Percentiles rank a stretch among this genome's conserved stretches.
phyloP scores from a whole-genome alignment of 1,140 invertebrate genomes.

The Megathymus violae region DNA sequence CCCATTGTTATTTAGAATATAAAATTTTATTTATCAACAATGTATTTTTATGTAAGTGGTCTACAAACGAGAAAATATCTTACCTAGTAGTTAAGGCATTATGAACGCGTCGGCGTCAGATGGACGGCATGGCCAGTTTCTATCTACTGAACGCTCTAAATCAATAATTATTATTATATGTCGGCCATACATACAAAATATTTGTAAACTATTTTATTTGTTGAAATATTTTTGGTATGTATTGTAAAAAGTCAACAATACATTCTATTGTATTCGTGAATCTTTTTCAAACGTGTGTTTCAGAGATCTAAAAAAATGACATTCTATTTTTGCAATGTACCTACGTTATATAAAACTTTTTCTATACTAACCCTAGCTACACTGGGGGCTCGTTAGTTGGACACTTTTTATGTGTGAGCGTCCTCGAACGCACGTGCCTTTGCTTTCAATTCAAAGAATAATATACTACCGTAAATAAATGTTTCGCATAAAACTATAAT shows the following conservation, averaged over 20 bases:
- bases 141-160: too few species aligned
- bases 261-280: background rate
- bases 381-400: conserved; percentile 40
- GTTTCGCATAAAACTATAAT: conserved; percentile 8
- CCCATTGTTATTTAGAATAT: too few species aligned
- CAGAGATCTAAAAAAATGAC: background rate
- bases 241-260: background rate
- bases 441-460: conserved; percentile 23
- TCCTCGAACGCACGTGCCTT: conserved; percentile 8
- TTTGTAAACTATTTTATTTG: background rate
- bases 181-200: too few species aligned
- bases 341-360: background rate
- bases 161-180: too few species aligned
- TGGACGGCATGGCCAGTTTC: too few species aligned
- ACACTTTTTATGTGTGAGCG: conserved; percentile 36
- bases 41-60: too few species aligned
- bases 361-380: conserved; percentile 14
- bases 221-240: background rate
- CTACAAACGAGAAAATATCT: too few species aligned
- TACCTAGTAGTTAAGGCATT: too few species aligned
- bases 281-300: background rate
- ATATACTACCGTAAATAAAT: conserved; percentile 25
- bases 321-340: background rate
- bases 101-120: too few species aligned
- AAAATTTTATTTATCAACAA: too few species aligned